Evolutionary conservation across 2,797 vertebrate species (phyloP), one percentile per base, ranked within the genome.

Genomic region (Ateles fusciceps): DNA sequence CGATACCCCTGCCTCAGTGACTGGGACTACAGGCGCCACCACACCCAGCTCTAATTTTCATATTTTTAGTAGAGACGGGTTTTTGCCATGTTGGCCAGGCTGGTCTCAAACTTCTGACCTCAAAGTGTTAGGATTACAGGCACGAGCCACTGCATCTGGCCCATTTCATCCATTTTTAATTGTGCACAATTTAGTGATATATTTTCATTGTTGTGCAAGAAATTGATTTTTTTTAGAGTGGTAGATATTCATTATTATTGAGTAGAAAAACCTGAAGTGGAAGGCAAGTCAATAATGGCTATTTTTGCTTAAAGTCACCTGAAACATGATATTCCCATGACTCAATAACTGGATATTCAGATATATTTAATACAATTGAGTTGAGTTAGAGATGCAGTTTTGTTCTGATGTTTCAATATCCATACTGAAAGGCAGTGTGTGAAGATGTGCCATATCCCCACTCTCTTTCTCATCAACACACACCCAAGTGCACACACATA

Each of bases 141-240:
- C 64, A 68, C 8, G 7, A 68, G 30, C 64, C 64, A 68, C 64
- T 15, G 2, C 4, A 17, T 15, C 15, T 19, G 33, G 14, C 15
- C 15, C 26, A 39, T 52, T 48, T 52, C 57, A 42, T 4, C 72
- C 36, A 30, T 50, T 81, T 59, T 76, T 74, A 84, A 91, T 33
- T 48, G 22, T 83, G 19, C n/a, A 26, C 7, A 57, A 24, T 85
- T 97, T n/a, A 87, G 50, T 80, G 44, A 71, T 42, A 14, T 17
- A 85, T 52, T 75, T 36, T 19, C 28, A n/a, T 46, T 30, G 33
- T 30, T 83, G 46, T 71, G 5, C 52, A 89, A 83, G 48, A 83
- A 89, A 64, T 28, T 50, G 33, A 36, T 15, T 86, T 95, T 89
- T 83, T 83, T 55, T 17, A 93, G 48, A n/a, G 10, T 90, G n/a